Evolutionary conservation across 1,140 invertebrate genomes (phyloP).

Genomic region (Nasonia vitripennis): DNA sequence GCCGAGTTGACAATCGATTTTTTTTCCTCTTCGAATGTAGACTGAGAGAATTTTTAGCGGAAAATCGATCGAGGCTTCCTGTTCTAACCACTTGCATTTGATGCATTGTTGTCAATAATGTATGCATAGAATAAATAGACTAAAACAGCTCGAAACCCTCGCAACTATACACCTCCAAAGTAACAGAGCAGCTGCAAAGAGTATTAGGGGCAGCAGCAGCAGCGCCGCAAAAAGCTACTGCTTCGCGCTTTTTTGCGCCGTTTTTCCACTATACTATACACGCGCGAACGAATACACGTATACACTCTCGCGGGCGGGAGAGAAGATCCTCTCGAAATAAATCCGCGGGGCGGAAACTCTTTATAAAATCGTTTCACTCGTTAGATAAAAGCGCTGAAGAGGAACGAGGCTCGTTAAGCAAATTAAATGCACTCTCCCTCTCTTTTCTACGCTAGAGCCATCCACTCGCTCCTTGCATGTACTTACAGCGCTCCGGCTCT

Average conservation of each 20-base stretch:
- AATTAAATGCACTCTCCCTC: slow-evolving; percentile 64
- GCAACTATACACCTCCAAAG: too few relatives aligned
- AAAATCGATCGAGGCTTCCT: too few relatives aligned
- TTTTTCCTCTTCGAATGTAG: neutral
- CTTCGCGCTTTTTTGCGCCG: neutral
- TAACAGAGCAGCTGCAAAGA: too few relatives aligned
- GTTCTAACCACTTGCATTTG: too few relatives aligned
- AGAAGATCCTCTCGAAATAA: slow-evolving; percentile 56
- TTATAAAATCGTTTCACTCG: slow-evolving; percentile 57
- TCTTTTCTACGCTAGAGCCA: neutral
- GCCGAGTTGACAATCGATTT: neutral
- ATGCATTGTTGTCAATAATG: too few relatives aligned
- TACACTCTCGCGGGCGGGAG: neutral
- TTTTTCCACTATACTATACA: neutral
- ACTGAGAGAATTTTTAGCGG: too few relatives aligned
- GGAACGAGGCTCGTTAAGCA: slow-evolving; percentile 63
- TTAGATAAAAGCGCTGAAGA: slow-evolving; percentile 64
- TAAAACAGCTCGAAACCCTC: neutral
- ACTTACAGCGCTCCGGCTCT: neutral
- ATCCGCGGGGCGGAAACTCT: slow-evolving; percentile 60
- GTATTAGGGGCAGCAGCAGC: neutral
- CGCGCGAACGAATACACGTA: neutral
- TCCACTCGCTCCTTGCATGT: neutral
- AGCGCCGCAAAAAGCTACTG: neutral
- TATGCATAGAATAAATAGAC: too few relatives aligned